Conservation (phyloP, 2,888 invertebrate species). For the Synanthedon myopaeformis region DNA sequence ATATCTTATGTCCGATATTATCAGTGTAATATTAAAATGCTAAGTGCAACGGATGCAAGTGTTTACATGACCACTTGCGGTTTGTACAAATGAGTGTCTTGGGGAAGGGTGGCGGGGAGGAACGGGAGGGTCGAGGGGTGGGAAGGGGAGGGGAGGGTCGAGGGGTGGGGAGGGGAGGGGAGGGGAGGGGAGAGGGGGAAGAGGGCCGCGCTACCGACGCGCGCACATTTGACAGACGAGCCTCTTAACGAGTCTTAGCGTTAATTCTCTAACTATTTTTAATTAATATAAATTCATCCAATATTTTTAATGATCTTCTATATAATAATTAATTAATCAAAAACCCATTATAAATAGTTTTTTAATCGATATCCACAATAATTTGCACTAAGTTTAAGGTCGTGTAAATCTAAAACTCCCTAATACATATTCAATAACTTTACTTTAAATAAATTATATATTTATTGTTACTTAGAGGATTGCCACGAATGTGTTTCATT, state of each 20-base stretch:
- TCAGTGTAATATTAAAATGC: constrained; percentile 53
- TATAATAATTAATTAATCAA: constrained; percentile 67
- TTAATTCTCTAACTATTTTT: constrained; percentile 71
- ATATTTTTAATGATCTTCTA: constrained; percentile 64
- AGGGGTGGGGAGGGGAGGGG: constrained; percentile 2
- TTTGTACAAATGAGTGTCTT: constrained; percentile 8
- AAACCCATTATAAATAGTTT: constrained; percentile 68
- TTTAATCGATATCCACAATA: constrained; percentile 66
- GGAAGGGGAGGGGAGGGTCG: constrained; percentile 3
- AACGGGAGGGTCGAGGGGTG: constrained; percentile 2
- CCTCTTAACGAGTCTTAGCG: constrained; percentile 67
- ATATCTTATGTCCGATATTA: constrained; percentile 54
- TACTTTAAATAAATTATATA: constrained; percentile 67
- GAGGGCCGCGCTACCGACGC: constrained; percentile 14
- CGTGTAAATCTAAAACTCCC: constrained; percentile 69
- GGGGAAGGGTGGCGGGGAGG: constrained; percentile 1
- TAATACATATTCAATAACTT: constrained; percentile 62
- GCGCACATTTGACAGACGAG: constrained; percentile 59
- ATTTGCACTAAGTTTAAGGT: constrained; percentile 70
- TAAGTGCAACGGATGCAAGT: constrained; percentile 22
- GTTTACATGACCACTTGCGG: constrained; percentile 24
- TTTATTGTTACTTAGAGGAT: constrained; percentile 66
- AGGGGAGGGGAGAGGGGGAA: constrained; percentile 13
- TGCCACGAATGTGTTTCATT: constrained; percentile 63
- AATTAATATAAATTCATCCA: constrained; percentile 71